Evolutionary conservation across 2,113 vertebrate genomes (phyloP), one percentile per base, ranked within the genome.

Genomic region (Tachysurus fulvidraco): DNA sequence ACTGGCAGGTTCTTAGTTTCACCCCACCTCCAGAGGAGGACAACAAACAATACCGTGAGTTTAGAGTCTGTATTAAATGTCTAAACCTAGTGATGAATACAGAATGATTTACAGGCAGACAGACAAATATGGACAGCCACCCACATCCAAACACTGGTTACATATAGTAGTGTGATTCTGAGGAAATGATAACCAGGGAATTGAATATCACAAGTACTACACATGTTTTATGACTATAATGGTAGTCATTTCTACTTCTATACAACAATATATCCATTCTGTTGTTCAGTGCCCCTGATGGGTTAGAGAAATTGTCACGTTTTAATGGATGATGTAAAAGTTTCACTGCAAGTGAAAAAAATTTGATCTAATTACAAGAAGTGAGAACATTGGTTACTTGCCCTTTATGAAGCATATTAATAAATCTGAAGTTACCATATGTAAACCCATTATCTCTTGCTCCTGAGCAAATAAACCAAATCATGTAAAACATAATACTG

Each of bases 41-140:
- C 85, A 96, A 99, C 90, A 91, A 80, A 62, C 93, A 97, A 91
- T 97, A 98, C 1, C 1, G 98, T 99, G 93, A 96, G 96, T 84
- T 36, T 46, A 28, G 41, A 80, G 12, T n/a, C 41, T 19, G 21
- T 19, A 13, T 84, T 65, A 9, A 0, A 50, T 80, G 28, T 80
- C 57, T 21, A 57, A 30, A 79, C 25, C 14, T 77, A 54, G 46
- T 17, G n/a, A 54, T 50, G 13, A 77, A 54, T 17, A 46, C 13
- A 52, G 74, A 8, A 17, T 73, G 69, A 36, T 44, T 73, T 73
- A 21, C 36, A 73, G 19, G 36, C 36, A 73, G 30, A 5, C 74
- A n/a, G 16, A n/a, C 5, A 77, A 36, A 36, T n/a, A n/a, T 52
- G 25, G 11, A 52, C 12, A 76, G 10, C 19, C 21, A 76, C 1